These are phyloP conservation scores for Hyles euphorbiae DNA, from an alignment of 1,140 invertebrate genomes.

Conservation along the genomic window DNA sequence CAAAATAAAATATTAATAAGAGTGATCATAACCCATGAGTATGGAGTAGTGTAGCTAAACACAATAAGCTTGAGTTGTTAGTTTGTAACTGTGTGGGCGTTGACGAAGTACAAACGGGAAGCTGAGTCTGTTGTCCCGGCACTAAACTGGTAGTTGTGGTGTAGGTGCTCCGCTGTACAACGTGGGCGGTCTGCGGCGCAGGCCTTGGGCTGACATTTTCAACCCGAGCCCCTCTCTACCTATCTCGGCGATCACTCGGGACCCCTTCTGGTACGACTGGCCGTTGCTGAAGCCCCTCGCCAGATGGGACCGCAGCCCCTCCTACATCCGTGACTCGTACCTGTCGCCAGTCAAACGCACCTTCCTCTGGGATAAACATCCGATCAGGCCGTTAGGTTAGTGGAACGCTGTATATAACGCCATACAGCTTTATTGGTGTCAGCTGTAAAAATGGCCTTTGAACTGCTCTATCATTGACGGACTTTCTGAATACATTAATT, in stretches of 20 bases:
- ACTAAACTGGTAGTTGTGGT: slow-evolving; percentile 46
- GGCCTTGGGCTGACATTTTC: slow-evolving; percentile 84
- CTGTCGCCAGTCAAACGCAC: slow-evolving; percentile 91
- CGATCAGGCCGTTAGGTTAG: slow-evolving; percentile 87
- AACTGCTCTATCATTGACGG: slow-evolving; percentile 21
- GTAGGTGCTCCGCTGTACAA: slow-evolving; percentile 83
- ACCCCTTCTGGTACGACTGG: slow-evolving; percentile 91
- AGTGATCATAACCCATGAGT: no score
- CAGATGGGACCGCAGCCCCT: slow-evolving; percentile 81
- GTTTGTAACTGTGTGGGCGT: slow-evolving; percentile 29
- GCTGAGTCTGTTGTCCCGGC: slow-evolving; percentile 44
- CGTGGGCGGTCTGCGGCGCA: slow-evolving; percentile 78
- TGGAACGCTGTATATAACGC: slow-evolving; percentile 53
- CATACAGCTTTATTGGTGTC: slow-evolving; percentile 36
- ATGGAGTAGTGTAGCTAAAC: no score
- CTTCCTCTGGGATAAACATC: slow-evolving; percentile 92
- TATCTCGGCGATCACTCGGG: slow-evolving; percentile 85
- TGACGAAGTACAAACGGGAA: slow-evolving; percentile 44
- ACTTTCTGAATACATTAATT: slow-evolving; percentile 1
- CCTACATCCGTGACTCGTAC: slow-evolving; percentile 89
- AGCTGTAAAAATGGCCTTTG: slow-evolving; percentile 55
- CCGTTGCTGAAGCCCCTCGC: slow-evolving; percentile 84
- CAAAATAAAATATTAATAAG: no score
- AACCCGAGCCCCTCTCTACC: slow-evolving; percentile 86
- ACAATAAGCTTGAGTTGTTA: no score